phyloP scores from a whole-genome alignment of 1,140 invertebrate genomes.

The Drosophila albomicans region DNA sequence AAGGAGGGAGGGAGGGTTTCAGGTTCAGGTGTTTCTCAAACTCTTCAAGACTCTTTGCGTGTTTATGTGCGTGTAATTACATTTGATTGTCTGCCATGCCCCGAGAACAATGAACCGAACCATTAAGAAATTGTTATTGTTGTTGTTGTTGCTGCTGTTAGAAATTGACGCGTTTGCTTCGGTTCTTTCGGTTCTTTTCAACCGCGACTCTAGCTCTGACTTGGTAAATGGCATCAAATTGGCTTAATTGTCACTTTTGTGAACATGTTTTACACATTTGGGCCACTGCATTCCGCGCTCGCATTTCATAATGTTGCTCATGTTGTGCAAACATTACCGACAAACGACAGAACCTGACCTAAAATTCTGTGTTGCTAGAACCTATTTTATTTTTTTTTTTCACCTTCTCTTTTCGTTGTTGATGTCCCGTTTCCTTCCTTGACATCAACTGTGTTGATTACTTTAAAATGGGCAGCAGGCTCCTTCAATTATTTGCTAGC shows the following conservation, averaged over 20 bases:
- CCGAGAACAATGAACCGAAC: slow-evolving; percentile 56
- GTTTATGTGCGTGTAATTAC: slow-evolving; percentile 83
- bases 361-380: slow-evolving; percentile 47
- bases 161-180: slow-evolving; percentile 51
- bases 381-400: not conserved
- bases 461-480: slow-evolving; percentile 70
- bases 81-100: slow-evolving; percentile 76
- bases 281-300: slow-evolving; percentile 43
- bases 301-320: slow-evolving; percentile 49
- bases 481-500: slow-evolving; percentile 75
- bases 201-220: not conserved
- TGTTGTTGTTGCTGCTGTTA: not conserved
- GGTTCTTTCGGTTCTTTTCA: slow-evolving; percentile 35
- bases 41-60: slow-evolving; percentile 60
- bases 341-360: slow-evolving; percentile 48
- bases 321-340: slow-evolving; percentile 50
- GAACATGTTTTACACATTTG: slow-evolving; percentile 72
- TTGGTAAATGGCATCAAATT: slow-evolving; percentile 79
- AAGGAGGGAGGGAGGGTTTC: not conserved
- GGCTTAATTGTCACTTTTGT: slow-evolving; percentile 81
- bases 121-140: slow-evolving; percentile 46
- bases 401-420: not conserved
- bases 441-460: slow-evolving; percentile 58
- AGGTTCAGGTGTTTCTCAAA: slow-evolving; percentile 55
- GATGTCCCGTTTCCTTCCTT: not conserved